phyloP scores from a whole-genome alignment of 2,797 vertebrate species.

The Coccyzus lansbergi region DNA sequence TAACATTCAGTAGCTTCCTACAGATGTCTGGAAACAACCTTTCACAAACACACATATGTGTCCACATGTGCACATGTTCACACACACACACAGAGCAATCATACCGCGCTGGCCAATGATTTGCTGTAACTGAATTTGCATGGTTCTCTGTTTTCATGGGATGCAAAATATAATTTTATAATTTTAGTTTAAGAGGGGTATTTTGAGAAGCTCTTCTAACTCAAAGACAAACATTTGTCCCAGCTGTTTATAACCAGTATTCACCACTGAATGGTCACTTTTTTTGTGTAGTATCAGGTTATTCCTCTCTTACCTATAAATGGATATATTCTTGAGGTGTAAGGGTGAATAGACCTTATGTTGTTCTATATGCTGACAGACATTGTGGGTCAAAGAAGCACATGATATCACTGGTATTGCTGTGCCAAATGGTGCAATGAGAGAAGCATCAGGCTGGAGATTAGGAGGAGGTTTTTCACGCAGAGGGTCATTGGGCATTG shows the following conservation, averaged over 20 bases:
- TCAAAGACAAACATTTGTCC: neutral
- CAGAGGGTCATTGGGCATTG: too few relatives aligned
- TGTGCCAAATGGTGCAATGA: neutral
- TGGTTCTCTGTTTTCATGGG: neutral
- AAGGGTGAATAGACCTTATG: neutral
- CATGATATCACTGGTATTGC: neutral
- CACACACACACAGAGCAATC: fast-evolving
- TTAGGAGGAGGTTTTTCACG: too few relatives aligned
- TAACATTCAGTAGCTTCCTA: constrained; percentile 5
- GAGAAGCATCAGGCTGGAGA: too few relatives aligned
- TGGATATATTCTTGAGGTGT: neutral
- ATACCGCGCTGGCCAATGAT: neutral
- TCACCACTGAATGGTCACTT: neutral
- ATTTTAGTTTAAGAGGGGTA: neutral
- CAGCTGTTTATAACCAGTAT: neutral
- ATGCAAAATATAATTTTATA: neutral
- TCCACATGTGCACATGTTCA: too few relatives aligned
- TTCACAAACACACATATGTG: neutral
- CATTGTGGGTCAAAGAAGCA: neutral
- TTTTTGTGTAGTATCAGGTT: neutral
- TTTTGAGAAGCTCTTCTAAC: neutral
- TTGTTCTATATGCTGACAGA: neutral
- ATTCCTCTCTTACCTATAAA: neutral
- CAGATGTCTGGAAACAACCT: constrained; percentile 35
- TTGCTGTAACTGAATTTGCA: neutral